phyloP scores from a whole-genome alignment of 2,797 vertebrate genomes.

The Anguilla anguilla region DNA sequence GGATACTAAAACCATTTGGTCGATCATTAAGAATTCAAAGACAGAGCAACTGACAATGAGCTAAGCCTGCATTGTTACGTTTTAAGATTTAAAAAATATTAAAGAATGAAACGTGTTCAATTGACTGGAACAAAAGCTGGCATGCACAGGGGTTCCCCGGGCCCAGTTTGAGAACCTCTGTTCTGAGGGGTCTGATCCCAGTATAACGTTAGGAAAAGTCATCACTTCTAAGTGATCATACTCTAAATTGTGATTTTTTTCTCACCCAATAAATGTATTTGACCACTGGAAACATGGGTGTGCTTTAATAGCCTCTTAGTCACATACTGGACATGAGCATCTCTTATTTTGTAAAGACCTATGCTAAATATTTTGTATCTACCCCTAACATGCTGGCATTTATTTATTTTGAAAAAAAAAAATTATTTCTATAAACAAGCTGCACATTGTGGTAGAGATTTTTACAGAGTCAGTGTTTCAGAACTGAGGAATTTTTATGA shows the following conservation, averaged over 20 bases:
- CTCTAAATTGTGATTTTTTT: neutral
- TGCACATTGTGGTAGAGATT: neutral
- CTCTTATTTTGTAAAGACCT: neutral
- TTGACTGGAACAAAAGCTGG: neutral
- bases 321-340: neutral
- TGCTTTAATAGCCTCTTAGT: neutral
- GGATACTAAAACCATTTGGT: too few species aligned
- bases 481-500: slow-evolving; percentile 6
- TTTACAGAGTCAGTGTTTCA: neutral
- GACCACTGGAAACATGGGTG: neutral
- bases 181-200: too few species aligned
- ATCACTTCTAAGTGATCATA: neutral
- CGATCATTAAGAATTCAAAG: too few species aligned
- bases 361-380: neutral
- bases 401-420: neutral
- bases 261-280: neutral
- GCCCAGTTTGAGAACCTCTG: too few species aligned
- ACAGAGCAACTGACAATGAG: too few species aligned
- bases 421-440: neutral
- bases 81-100: too few species aligned
- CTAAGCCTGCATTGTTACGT: too few species aligned
- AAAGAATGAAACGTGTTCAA: too few species aligned
- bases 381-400: neutral
- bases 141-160: neutral
- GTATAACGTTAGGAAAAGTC: neutral